phyloP scores from a whole-genome alignment of 2,888 invertebrate species.

The Prenolepis imparis region DNA sequence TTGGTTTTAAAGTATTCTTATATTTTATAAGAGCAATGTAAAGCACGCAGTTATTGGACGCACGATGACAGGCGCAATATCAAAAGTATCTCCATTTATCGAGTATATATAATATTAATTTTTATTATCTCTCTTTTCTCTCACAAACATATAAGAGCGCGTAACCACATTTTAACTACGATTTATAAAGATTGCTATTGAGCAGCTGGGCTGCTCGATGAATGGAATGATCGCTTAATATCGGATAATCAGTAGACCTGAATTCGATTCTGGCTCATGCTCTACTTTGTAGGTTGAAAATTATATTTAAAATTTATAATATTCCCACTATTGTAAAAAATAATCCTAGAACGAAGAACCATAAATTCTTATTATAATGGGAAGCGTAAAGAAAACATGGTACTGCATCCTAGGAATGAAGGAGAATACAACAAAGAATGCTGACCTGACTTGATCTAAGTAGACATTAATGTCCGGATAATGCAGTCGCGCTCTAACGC shows the following conservation, averaged over 20 bases:
- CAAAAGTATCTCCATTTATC: slow-evolving; percentile 28
- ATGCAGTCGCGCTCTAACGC: slow-evolving; percentile 40
- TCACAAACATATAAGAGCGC: slow-evolving; percentile 76
- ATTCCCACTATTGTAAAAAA: neutral
- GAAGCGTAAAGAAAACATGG: neutral
- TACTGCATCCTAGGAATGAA: neutral
- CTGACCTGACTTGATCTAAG: neutral
- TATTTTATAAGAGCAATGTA: neutral
- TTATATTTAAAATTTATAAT: neutral
- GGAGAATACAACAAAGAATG: neutral
- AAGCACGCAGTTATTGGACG: neutral
- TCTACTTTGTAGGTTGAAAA: neutral
- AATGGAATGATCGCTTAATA: neutral
- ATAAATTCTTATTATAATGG: neutral
- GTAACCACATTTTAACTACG: slow-evolving; percentile 74
- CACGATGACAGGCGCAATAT: neutral
- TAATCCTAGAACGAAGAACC: neutral
- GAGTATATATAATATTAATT: slow-evolving; percentile 70
- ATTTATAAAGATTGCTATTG: slow-evolving; percentile 72
- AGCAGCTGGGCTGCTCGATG: slow-evolving; percentile 34
- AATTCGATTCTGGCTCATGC: neutral
- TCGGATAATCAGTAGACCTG: neutral
- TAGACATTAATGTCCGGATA: slow-evolving; percentile 61
- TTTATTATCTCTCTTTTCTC: slow-evolving; percentile 78
- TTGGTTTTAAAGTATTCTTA: neutral